Base-by-base conservation (phyloP, 2,888 invertebrate genomes). In the Allolobophora icterica region DNA sequence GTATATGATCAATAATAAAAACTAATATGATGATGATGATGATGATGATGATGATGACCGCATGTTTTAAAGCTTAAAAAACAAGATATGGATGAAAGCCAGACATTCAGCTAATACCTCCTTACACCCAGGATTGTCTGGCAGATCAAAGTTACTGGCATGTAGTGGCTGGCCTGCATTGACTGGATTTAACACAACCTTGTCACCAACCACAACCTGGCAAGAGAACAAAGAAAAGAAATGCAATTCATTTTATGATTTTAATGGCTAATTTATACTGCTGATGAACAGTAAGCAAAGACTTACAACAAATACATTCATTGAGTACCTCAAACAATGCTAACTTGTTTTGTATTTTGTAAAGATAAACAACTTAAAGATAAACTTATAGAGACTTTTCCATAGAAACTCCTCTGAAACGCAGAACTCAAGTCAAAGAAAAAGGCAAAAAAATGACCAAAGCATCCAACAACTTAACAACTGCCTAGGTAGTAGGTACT, bases 161-260 rank as follows among this genome's bases (percentile, higher is more conserved):
- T 96, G 96, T 19, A 96, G 94, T 40, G 95, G 98, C 94, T 98
- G 98, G 8, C 95, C 95, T 8, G 98, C 98, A 96, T 98, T 98
- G 90, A 99, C 99, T 11, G 99, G 99, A 95, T 98, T 99, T 95
- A 99, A 96, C 93, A 99, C 98, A 83, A 99, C 99, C 96, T 99
- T 99, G 95, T 99, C 99, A 13, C 99, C 99, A 35, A 99, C 98
- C 42, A 99, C 99, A 90, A 96, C 95, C 95, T 96, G 92, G 21
- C 92, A 52, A 90, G 2, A 87, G 24, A 35, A 35, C 19, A 87
- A 33, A 35, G 24, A 52, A 8, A 21, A 87, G 24, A 38, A 35
- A 38, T n/a, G 38, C 35, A 34, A 87, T 87, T 34, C 24, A 38
- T 35, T 87, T 19, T 71, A 71, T 71, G 71, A 30, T n/a, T 71